Percentiles rank a stretch among this genome's conserved stretches.
These are phyloP conservation scores for Agrilus cyanescens DNA, from an alignment of 2,888 invertebrate species.

Conservation along the genomic window DNA sequence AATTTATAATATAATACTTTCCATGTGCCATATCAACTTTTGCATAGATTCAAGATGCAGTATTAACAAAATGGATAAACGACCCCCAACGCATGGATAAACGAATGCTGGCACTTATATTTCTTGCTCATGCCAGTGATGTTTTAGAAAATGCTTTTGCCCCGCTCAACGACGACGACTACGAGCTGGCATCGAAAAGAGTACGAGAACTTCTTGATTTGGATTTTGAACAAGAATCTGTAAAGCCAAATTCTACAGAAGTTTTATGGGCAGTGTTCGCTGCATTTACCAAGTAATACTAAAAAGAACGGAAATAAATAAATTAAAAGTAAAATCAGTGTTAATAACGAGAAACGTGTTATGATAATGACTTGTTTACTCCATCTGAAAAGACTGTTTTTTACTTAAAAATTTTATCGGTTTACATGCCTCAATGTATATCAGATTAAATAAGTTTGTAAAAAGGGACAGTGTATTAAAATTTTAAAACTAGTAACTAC, in stretches of 20 bases:
- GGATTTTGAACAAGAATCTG: constrained; percentile 92
- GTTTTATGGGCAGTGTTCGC: constrained; percentile 99
- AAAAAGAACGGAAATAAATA: background rate
- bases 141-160: constrained; percentile 99
- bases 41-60: constrained; percentile 87
- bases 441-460: no score
- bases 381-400: no score
- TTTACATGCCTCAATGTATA: no score
- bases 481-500: no score
- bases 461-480: no score
- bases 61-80: constrained; percentile 90
- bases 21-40: background rate
- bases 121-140: constrained; percentile 95
- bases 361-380: no score
- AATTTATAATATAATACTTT: background rate
- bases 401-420: no score
- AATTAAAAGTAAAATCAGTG: background rate
- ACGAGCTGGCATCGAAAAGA: constrained; percentile 95
- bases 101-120: constrained; percentile 83
- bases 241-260: constrained; percentile 82
- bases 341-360: background rate
- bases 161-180: constrained; percentile 92
- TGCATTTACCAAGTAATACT: constrained; percentile 87
- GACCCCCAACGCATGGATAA: constrained; percentile 97
- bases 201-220: constrained; percentile 91